phyloP scores from a whole-genome alignment of 2,113 vertebrate species.

The Megaleporinus macrocephalus region DNA sequence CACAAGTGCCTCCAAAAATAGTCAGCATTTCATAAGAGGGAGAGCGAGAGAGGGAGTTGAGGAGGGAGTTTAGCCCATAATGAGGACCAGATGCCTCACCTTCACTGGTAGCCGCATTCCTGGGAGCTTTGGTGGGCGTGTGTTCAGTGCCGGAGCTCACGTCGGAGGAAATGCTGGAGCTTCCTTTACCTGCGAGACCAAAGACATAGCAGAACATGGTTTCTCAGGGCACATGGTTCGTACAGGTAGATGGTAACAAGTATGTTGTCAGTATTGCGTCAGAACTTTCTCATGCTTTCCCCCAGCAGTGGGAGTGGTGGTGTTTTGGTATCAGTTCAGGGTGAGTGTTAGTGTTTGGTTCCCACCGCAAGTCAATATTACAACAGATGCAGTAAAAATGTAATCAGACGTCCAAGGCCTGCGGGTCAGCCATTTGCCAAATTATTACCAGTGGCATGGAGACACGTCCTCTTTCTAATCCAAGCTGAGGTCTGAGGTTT shows the following conservation, averaged over 20 bases:
- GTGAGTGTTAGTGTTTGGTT: conserved; percentile 13
- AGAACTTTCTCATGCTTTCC: too few species aligned
- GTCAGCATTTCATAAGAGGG: conserved; percentile 61
- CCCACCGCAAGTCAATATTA: conserved; percentile 51
- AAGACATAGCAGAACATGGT: conserved; percentile 34
- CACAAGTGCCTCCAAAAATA: conserved; percentile 74
- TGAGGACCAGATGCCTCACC: conserved; percentile 89
- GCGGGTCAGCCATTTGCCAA: conserved; percentile 22
- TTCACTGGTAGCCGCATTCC: conserved; percentile 98
- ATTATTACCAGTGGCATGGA: conserved; percentile 26
- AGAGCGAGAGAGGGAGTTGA: conserved; percentile 40
- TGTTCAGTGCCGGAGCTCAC: conserved; percentile 99
- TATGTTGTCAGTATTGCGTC: background rate
- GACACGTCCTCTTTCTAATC: conserved; percentile 40
- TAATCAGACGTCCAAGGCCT: conserved; percentile 33
- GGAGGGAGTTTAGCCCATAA: conserved; percentile 71
- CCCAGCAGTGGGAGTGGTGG: background rate
- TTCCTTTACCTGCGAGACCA: conserved; percentile 90
- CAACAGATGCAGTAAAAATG: conserved; percentile 54
- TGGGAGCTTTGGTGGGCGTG: conserved; percentile 93
- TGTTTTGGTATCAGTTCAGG: conserved; percentile 23
- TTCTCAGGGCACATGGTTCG: background rate
- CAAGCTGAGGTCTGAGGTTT: conserved; percentile 42
- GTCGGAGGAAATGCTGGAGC: conserved; percentile 99
- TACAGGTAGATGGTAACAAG: background rate